phyloP scores from a whole-genome alignment of 92 coral and sea anemone genomes.

The Hydrozoanthus gracilis region DNA sequence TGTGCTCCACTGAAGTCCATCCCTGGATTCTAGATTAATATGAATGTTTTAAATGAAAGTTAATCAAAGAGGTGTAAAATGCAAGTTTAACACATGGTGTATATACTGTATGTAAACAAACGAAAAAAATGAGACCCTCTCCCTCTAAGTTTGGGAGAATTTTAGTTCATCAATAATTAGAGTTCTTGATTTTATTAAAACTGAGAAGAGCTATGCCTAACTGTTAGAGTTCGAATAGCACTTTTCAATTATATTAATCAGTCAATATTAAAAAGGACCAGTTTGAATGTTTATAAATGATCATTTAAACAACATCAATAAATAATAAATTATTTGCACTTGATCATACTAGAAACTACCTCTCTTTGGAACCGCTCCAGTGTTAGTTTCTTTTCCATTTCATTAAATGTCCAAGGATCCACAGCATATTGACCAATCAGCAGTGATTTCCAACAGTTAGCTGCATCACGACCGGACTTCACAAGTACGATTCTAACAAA shows the following conservation, averaged over 20 bases:
- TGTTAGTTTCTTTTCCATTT: constrained; percentile 97
- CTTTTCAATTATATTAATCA: too few species aligned
- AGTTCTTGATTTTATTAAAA: too few species aligned
- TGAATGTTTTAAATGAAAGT: background rate
- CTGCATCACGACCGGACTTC: constrained; percentile 87
- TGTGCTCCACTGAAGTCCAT: constrained; percentile 99
- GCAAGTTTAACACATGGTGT: too few species aligned
- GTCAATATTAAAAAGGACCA: too few species aligned
- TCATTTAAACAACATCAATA: too few species aligned
- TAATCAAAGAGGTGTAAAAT: background rate
- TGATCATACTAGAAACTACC: constrained; percentile 28
- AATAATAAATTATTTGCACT: background rate
- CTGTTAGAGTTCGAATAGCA: too few species aligned
- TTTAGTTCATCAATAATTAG: too few species aligned
- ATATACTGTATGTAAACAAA: too few species aligned
- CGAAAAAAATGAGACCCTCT: too few species aligned
- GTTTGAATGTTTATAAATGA: too few species aligned
- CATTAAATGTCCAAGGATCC: constrained; percentile 87
- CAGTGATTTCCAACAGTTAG: constrained; percentile 95
- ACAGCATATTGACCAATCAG: constrained; percentile 76
- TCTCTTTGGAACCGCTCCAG: constrained; percentile 96
- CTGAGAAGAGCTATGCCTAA: too few species aligned
- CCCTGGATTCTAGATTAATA: constrained; percentile 86
- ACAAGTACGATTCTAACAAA: constrained; percentile 81
- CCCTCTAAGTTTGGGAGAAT: too few species aligned